phyloP scores from a whole-genome alignment of 2,113 vertebrate genomes.

The Rousettus leschenaultii region DNA sequence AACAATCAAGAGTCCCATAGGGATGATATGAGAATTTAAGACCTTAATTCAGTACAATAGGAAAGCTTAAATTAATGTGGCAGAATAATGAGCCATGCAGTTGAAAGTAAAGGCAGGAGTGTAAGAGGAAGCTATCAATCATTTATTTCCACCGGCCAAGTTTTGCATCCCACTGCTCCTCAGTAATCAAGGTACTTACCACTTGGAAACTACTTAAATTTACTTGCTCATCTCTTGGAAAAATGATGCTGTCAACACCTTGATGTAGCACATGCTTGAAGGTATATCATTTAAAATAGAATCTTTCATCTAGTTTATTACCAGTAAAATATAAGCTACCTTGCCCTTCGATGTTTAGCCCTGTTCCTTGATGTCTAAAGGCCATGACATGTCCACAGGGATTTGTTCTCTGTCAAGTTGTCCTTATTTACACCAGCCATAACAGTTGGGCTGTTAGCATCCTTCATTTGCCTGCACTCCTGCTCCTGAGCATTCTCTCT shows the following conservation, averaged over 20 bases:
- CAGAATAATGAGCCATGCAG: conserved; percentile 37
- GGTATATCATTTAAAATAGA: conserved; percentile 57
- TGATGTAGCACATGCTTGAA: conserved; percentile 58
- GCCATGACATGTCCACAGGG: background rate
- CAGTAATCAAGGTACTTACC: conserved; percentile 63
- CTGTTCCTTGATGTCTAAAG: conserved; percentile 28
- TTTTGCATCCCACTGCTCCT: conserved; percentile 27
- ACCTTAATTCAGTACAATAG: conserved; percentile 28
- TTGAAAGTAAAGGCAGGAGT: conserved; percentile 40
- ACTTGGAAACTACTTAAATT: conserved; percentile 49
- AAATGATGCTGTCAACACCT: conserved; percentile 65
- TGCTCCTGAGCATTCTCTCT: background rate
- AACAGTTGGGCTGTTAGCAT: background rate
- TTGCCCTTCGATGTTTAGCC: background rate
- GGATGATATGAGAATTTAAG: conserved; percentile 44
- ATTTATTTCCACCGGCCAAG: conserved; percentile 52
- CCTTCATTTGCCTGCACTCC: background rate
- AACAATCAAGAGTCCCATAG: conserved; percentile 61
- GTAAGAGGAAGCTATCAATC: conserved; percentile 40
- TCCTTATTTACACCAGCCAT: background rate
- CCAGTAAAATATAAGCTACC: conserved; percentile 50
- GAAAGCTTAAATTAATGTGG: conserved; percentile 54
- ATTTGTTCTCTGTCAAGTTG: background rate
- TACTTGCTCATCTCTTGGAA: conserved; percentile 57
- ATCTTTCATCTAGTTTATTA: conserved; percentile 60